A percentile compares a stretch with the other conserved stretches of the same genome.
Conservation (phyloP, 2,797 vertebrate species). For the Pipistrellus pipistrellus region DNA sequence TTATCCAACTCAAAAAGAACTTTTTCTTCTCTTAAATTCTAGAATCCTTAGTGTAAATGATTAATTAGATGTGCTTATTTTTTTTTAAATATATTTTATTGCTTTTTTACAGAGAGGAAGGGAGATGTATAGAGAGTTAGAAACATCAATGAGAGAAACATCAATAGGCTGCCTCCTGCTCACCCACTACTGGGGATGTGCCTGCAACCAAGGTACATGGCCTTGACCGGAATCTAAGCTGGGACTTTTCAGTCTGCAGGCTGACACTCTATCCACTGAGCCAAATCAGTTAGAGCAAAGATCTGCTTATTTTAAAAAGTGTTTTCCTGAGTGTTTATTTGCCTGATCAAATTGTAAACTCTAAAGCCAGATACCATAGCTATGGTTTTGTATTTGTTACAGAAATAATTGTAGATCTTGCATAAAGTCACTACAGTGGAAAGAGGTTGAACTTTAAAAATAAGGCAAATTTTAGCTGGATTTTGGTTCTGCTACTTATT, state of each 20-base stretch:
- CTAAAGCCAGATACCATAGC: not conserved
- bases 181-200: no score
- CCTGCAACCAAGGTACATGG: no score
- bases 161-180: no score
- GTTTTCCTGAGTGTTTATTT: constrained; percentile 2
- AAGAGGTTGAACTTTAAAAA: constrained; percentile 19
- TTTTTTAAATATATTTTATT: not conserved
- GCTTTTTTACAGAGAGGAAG: no score
- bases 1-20: not conserved
- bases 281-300: not conserved
- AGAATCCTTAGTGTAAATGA: constrained; percentile 10
- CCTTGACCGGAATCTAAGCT: no score
- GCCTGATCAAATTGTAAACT: not conserved
- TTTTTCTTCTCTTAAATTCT: not conserved
- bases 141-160: no score
- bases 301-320: not conserved
- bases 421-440: not conserved
- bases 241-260: no score
- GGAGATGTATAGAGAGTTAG: no score
- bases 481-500: constrained; percentile 30
- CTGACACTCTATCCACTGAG: no score
- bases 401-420: not conserved
- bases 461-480: not conserved
- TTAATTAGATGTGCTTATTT: not conserved
- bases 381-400: not conserved